Evolutionary conservation across 2,888 invertebrate genomes (phyloP).

Genomic region (Tetropium fuscum): DNA sequence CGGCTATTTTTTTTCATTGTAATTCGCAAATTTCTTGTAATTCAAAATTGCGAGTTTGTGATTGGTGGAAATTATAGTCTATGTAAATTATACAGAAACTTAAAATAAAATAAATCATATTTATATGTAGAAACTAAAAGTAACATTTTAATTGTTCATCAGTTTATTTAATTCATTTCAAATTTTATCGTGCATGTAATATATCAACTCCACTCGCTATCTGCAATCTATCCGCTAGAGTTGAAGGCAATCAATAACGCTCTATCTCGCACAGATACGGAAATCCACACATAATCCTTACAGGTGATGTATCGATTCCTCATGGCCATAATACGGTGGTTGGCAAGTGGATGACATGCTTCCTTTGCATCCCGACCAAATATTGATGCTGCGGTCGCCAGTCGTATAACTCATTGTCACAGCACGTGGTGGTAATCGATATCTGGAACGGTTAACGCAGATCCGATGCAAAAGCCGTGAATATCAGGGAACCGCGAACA

Average conservation of each 20-base stretch:
- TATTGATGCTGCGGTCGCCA: slow-evolving; percentile 31
- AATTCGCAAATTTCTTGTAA: too few relatives aligned
- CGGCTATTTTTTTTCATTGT: too few relatives aligned
- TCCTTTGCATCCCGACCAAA: slow-evolving; percentile 31
- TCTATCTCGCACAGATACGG: background rate
- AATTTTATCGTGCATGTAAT: too few relatives aligned
- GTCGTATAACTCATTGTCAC: slow-evolving; percentile 37
- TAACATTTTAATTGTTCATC: background rate
- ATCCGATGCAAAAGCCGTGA: slow-evolving; percentile 21
- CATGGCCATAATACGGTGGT: slow-evolving; percentile 16
- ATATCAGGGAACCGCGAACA: slow-evolving; percentile 48
- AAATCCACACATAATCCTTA: slow-evolving; percentile 19
- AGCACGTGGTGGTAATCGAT: slow-evolving; percentile 35
- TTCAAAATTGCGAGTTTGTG: too few relatives aligned
- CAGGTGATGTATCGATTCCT: slow-evolving; percentile 18
- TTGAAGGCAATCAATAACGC: background rate
- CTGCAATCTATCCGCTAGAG: too few relatives aligned
- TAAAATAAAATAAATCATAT: too few relatives aligned
- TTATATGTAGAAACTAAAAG: too few relatives aligned
- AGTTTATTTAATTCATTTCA: background rate
- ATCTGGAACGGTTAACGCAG: background rate
- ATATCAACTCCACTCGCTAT: too few relatives aligned
- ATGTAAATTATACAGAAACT: too few relatives aligned
- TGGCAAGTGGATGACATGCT: slow-evolving; percentile 26
- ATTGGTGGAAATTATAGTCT: too few relatives aligned